phyloP scores from a whole-genome alignment of 2,888 invertebrate species.

The Clepsis dumicolana region DNA sequence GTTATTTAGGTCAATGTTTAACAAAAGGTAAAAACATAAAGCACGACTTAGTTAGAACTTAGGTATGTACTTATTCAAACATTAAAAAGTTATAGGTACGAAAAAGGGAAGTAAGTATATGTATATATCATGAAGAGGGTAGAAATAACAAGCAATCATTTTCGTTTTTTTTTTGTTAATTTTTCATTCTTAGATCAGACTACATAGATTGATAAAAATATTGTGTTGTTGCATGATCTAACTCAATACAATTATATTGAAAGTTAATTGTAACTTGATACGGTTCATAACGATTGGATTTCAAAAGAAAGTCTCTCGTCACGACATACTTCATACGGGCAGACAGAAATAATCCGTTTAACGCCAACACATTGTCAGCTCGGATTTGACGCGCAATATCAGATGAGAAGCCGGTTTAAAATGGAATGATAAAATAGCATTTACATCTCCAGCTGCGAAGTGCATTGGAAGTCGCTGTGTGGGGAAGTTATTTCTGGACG shows the following conservation, averaged over 20 bases:
- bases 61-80: not conserved
- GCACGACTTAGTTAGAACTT: not conserved
- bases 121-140: too few species aligned
- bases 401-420: slow-evolving; percentile 54
- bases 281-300: slow-evolving; percentile 67
- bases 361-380: slow-evolving; percentile 56
- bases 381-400: slow-evolving; percentile 60
- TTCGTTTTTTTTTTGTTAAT: not conserved
- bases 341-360: slow-evolving; percentile 57
- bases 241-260: slow-evolving; percentile 61
- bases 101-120: too few species aligned
- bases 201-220: slow-evolving; percentile 3
- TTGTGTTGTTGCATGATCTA: slow-evolving; percentile 51
- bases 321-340: slow-evolving; percentile 58
- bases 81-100: too few species aligned
- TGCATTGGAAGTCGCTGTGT: slow-evolving; percentile 72
- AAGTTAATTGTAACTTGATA: slow-evolving; percentile 72
- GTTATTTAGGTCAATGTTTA: slow-evolving; percentile 35
- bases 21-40: slow-evolving; percentile 24
- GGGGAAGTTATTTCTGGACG: slow-evolving; percentile 79
- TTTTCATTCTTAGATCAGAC: not conserved
- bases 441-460: slow-evolving; percentile 75
- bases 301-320: slow-evolving; percentile 72
- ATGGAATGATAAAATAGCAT: slow-evolving; percentile 65
- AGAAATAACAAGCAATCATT: too few species aligned